These are phyloP conservation scores for Drosophila sordidapex DNA, from an alignment of 2,888 invertebrate species.

Conservation along the genomic window DNA sequence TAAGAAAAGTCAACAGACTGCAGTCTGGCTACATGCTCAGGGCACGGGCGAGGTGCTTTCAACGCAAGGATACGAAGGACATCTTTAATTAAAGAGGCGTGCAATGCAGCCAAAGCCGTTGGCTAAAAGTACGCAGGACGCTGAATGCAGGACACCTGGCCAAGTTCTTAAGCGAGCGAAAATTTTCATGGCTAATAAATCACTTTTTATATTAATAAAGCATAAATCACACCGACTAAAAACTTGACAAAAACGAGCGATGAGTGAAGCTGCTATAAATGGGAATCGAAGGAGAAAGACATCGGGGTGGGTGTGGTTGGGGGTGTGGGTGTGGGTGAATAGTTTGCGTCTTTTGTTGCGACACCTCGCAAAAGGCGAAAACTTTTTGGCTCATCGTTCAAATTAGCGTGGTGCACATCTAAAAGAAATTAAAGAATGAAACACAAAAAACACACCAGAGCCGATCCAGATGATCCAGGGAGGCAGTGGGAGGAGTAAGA, in stretches of 20 bases:
- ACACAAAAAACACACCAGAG: neutral
- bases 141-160: slow-evolving; percentile 26
- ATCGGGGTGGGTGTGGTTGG: neutral
- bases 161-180: slow-evolving; percentile 56
- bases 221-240: slow-evolving; percentile 79
- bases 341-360: slow-evolving; percentile 33
- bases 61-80: neutral
- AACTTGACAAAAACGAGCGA: slow-evolving; percentile 49
- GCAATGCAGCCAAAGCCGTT: slow-evolving; percentile 45
- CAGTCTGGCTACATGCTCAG: slow-evolving; percentile 15
- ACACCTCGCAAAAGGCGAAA: slow-evolving; percentile 12
- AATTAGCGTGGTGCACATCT: slow-evolving; percentile 22
- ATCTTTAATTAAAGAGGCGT: slow-evolving; percentile 68
- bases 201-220: slow-evolving; percentile 83
- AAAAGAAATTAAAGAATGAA: slow-evolving; percentile 29
- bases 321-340: slow-evolving; percentile 1
- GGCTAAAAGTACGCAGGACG: slow-evolving; percentile 8
- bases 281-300: neutral
- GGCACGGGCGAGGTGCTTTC: neutral
- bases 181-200: slow-evolving; percentile 80
- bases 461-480: slow-evolving; percentile 20
- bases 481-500: neutral
- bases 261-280: neutral
- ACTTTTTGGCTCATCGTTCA: slow-evolving; percentile 23
- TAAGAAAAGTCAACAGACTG: slow-evolving; percentile 4